phyloP scores from a whole-genome alignment of 2,888 invertebrate genomes.

The Leptodirus hochenwartii region DNA sequence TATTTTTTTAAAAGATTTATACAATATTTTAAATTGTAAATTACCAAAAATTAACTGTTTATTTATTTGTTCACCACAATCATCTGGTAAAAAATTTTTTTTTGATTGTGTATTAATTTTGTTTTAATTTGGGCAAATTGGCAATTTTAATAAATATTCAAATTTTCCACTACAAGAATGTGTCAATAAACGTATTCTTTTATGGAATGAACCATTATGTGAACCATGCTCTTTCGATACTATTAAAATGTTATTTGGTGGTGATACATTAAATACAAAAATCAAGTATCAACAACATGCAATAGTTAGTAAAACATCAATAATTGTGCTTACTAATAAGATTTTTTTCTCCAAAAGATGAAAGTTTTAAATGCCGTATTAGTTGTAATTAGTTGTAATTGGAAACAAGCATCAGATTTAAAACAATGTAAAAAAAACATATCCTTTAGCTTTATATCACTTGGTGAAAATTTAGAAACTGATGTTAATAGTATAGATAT shows the following conservation, averaged over 20 bases:
- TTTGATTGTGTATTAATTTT: conserved; percentile 5
- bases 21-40: neutral
- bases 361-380: neutral
- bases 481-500: too few species aligned
- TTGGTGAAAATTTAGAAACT: too few species aligned
- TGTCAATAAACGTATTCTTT: conserved; percentile 6
- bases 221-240: conserved; percentile 2
- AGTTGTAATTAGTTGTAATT: neutral
- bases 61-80: neutral
- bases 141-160: conserved; percentile 7
- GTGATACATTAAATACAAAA: conserved; percentile 6
- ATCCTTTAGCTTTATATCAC: neutral
- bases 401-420: neutral
- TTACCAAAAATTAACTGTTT: conserved; percentile 4
- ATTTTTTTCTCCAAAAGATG: neutral
- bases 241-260: conserved; percentile 7
- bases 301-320: neutral
- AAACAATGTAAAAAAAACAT: neutral
- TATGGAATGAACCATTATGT: conserved; percentile 7
- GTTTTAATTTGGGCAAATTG: conserved; percentile 7
- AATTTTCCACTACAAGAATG: conserved; percentile 7
- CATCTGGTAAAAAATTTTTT: conserved; percentile 5
- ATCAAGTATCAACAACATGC: neutral
- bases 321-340: neutral
- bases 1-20: conserved; percentile 1